Base-by-base conservation (phyloP, 2,797 vertebrate genomes). In the Malacoraja senta region DNA sequence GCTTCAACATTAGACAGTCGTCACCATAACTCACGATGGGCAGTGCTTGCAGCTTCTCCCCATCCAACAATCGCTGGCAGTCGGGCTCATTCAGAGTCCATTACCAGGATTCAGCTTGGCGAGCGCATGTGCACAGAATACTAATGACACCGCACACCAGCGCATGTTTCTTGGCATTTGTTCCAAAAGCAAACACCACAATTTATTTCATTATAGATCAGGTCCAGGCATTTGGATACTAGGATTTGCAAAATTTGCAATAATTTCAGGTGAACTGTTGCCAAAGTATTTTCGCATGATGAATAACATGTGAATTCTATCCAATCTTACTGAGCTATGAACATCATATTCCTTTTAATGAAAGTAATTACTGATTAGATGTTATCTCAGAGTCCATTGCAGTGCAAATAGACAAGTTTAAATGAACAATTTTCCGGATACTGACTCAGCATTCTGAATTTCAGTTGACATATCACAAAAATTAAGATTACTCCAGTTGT, bases 31-130 rank as follows among this genome's bases (percentile, higher is more conserved):
- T 94, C 94, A 80, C 24, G 17, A 93, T 93, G 1, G 93, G 58
- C 0, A 0, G 71, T 0, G 0, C 65, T 93, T 84, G 92, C 81
- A 94, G 93, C 93, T 77, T 68, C 38, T 13, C 4, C 0, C 71
- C 93, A 38, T 77, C 93, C 93, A 88, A 93, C 76, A 92, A 93
- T 0, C 0, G 92, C 93, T 93, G 94, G 92, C 94, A 93, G 83
- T 21, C 61, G 93, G 94, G 93, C 93, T 95, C 83, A 44, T 93
- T 93, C 94, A 90, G 93, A 95, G 94, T 93, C 93, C 88, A 88
- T 93, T 63, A 94, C 93, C 93, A 93, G 3, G 78, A 93, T 53
- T 93, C 94, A 79, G 38, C 93, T 12, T 93, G 93, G 93, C n/a
- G 63, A 93, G 93, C 2, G 63, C 35, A 0, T 15, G 13, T 0